phyloP scores from a whole-genome alignment of 2,113 vertebrate genomes.

The Motacilla tschutschensis region DNA sequence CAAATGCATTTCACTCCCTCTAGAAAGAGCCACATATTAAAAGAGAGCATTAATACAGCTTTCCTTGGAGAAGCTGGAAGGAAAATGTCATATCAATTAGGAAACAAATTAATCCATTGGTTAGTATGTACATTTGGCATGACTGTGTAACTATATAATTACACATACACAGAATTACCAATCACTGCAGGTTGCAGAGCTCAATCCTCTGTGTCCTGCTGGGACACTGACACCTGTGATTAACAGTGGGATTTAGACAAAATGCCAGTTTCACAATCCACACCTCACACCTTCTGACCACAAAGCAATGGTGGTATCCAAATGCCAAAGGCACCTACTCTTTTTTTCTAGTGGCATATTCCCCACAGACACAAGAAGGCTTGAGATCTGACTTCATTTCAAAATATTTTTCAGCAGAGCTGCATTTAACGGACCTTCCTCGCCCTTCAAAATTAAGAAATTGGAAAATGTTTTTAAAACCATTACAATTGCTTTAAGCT shows the following conservation, averaged over 20 bases:
- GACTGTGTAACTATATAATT: background rate
- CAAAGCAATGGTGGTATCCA: background rate
- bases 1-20: conserved; percentile 77
- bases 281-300: background rate
- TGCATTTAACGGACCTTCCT: background rate
- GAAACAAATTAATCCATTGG: background rate
- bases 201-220: background rate
- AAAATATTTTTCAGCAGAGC: background rate
- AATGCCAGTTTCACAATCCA: background rate
- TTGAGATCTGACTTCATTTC: background rate
- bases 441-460: background rate
- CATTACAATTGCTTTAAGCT: background rate
- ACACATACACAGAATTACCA: background rate
- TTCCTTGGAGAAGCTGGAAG: background rate
- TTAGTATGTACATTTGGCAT: background rate
- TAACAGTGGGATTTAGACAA: background rate
- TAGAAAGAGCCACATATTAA: conserved; percentile 32
- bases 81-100: background rate
- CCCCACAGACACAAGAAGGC: background rate
- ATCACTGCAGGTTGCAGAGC: background rate
- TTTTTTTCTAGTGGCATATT: background rate
- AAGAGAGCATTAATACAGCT: background rate
- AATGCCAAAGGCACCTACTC: background rate
- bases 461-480: background rate
- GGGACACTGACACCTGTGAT: background rate